Evolutionary conservation across 2,797 vertebrate species (phyloP), one percentile per base, ranked within the genome.

Genomic region (Eulemur rubriventer): DNA sequence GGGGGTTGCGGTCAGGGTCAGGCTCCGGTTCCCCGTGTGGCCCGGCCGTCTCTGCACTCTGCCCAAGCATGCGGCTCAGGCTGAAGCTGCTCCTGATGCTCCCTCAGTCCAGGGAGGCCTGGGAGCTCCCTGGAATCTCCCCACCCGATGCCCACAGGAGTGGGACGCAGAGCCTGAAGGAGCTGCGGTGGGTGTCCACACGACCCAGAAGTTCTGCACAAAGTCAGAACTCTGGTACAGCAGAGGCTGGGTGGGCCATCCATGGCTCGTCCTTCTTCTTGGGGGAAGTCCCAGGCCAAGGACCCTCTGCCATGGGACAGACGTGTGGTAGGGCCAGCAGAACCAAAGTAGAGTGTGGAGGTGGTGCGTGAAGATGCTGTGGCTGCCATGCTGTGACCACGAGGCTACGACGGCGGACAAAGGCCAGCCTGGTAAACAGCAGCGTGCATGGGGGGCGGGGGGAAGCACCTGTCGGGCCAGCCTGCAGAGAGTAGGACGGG

Each of bases 301-400:
- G n/a, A 5, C 17, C 16, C 33, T 18, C 9, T 0, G 35, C 6
- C 8, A n/a, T 9, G 5, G 1, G 0, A 33, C 59, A 12, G 28
- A 89, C 0, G 0, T 0, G 6, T 0, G 1, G 33, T 18, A 3
- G 3, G 2, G 33, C 28, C 0, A 2, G 0, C 1, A 26, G 43
- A 35, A 14, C 22, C 2, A 17, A 17, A 17, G 20, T 13, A 11
- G 14, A 28, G 12, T 0, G 1, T 22, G 6, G 24, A 67, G 59
- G 8, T 1, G 41, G 30, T 20, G 17, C 4, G 9, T 43, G 43
- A 43, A 46, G 33, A 17, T 7, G 14, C 30, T 41, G 67, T 30
- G 4, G 11, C 41, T 48, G 73, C 41, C 41, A 12, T 3, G 8
- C 20, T 65, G 55, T 11, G 48, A 18, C 57, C 16, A 12, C 1